phyloP scores from a whole-genome alignment of 2,888 invertebrate species.

The Caenorhabditis wallacei region DNA sequence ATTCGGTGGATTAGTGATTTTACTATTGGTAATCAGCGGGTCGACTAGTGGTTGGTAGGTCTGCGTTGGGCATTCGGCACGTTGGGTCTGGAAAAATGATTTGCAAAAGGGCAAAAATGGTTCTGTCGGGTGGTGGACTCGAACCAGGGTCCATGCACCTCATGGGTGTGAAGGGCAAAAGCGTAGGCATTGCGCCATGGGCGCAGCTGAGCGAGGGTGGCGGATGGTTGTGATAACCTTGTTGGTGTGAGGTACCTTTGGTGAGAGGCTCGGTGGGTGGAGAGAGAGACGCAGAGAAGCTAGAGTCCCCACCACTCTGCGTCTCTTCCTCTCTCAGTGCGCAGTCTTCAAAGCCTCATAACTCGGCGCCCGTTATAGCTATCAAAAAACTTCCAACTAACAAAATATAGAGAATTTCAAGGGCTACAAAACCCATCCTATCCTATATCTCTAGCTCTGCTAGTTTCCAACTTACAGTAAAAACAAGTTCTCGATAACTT shows the following conservation, averaged over 20 bases:
- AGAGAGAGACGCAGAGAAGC: no score
- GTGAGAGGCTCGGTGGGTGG: not conserved
- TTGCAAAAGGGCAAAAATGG: no score
- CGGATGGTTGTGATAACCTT: not conserved
- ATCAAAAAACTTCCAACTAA: not conserved
- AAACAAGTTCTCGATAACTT: conserved; percentile 49
- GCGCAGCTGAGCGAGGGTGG: not conserved
- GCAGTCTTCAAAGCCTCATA: not conserved
- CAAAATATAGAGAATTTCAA: not conserved
- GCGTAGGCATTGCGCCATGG: not conserved
- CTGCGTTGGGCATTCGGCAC: conserved; percentile 34
- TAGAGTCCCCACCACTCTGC: no score
- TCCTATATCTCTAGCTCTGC: no score
- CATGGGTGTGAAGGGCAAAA: not conserved
- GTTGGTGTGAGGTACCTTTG: not conserved
- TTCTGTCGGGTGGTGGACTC: not conserved
- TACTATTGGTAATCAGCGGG: not conserved
- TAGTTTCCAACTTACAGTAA: conserved; percentile 7
- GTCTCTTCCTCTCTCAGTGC: no score
- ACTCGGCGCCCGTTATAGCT: not conserved
- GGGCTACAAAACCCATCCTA: not conserved
- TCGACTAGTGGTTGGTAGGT: conserved; percentile 4
- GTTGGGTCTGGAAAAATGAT: conserved; percentile 47
- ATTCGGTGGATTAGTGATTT: not conserved
- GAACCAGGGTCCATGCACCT: not conserved